Evolutionary conservation across 1,140 invertebrate species (phyloP), one percentile per base, ranked within the genome.

Genomic region (Trichonephila clavipes): DNA sequence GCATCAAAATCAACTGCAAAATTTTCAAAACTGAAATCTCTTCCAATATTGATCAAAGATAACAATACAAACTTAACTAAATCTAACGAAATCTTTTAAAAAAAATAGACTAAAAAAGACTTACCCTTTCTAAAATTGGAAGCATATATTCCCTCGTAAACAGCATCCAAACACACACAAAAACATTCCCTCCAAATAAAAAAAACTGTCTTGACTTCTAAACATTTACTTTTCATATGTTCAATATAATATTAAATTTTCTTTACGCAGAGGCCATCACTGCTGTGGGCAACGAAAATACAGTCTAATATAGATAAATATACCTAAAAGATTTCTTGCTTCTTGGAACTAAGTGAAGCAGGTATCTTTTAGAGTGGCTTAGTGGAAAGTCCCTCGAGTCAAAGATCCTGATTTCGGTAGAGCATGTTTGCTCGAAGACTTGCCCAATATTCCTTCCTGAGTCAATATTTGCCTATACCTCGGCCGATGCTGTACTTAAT

Each of bases 391-490:
- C 90, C 90, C 90, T 24, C 24, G 72, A 81, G 58, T 44, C 21
- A 19, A 19, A 34, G 82, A 85, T 92, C 66, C 81, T 92, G 90
- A 92, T 92, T 92, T 92, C 90, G 44, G 90, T 14, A 64, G 34
- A 83, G 28, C 24, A 58, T 92, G 90, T 92, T 92, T 92, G 90
- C 85, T 92, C 90, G 61, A 19, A 8, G 77, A 59, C 81, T 40
- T 92, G 58, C 61, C 89, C 81, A 92, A 92, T 92, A 92, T 92
- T 85, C 90, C 81, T 85, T 85, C 58, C 90, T 62, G 40, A 16
- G 90, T 92, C 90, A 92, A 92, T 92, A 92, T 92, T 92, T 92
- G 59, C 59, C 88, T 34, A 77, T 90, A 90, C 69, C 72, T 85
- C 77, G 69, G 5, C 81, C 81, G 58, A 64, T 85, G 77, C 61